A percentile compares a stretch with the other conserved stretches of the same genome.
phyloP scores from a whole-genome alignment of 2,113 vertebrate genomes.

The Channa maculata region DNA sequence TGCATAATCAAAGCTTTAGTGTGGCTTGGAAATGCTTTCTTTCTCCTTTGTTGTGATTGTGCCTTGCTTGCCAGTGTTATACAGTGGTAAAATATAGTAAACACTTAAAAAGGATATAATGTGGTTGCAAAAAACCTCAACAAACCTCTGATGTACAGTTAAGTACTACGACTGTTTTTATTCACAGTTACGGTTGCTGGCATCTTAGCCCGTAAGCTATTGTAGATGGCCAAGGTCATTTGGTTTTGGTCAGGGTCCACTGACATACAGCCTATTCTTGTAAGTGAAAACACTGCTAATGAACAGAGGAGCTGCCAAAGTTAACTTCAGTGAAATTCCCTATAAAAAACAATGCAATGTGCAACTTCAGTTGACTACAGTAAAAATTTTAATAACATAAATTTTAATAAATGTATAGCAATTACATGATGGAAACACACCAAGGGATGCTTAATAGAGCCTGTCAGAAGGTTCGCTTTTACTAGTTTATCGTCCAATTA shows the following conservation, averaged over 20 bases:
- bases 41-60: conserved; percentile 63
- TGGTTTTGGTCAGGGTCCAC: conserved; percentile 80
- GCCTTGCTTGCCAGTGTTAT: conserved; percentile 68
- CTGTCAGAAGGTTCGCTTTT: conserved; percentile 49
- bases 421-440: conserved; percentile 65
- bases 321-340: conserved; percentile 56
- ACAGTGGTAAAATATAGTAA: conserved; percentile 82
- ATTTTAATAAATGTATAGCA: conserved; percentile 71
- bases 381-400: too few species aligned
- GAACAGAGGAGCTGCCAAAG: conserved; percentile 72
- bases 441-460: conserved; percentile 54
- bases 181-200: conserved; percentile 85
- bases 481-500: too few species aligned
- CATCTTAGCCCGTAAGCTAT: conserved; percentile 62
- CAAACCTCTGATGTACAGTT: conserved; percentile 82
- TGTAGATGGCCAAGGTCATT: conserved; percentile 82
- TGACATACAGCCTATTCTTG: conserved; percentile 68
- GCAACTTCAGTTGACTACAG: conserved; percentile 64
- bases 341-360: conserved; percentile 58
- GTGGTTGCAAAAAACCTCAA: conserved; percentile 76
- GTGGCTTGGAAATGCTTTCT: conserved; percentile 65
- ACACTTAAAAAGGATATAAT: conserved; percentile 82
- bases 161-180: conserved; percentile 80
- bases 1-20: conserved; percentile 69
- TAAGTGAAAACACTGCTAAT: conserved; percentile 78